Percentiles rank a stretch among this genome's conserved stretches.
Conservation (phyloP, 2,888 invertebrate species). For the Sicus ferrugineus region DNA sequence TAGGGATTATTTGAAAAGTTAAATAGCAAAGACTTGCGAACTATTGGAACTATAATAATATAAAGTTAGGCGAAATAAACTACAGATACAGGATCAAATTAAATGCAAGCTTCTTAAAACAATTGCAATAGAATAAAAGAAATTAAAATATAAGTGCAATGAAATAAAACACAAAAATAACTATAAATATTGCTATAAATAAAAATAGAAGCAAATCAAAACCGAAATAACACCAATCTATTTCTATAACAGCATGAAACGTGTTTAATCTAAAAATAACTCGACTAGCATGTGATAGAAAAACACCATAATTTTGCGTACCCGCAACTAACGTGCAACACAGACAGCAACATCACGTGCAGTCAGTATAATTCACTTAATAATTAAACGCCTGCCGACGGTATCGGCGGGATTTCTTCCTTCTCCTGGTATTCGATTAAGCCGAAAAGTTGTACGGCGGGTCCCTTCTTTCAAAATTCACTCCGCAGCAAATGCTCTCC, state of each 20-base stretch:
- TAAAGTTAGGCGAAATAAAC: not conserved
- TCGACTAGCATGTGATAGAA: conserved; percentile 28
- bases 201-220: not conserved
- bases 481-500: too few species aligned
- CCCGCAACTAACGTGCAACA: conserved; percentile 1
- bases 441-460: too few species aligned
- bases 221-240: not conserved
- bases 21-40: too few species aligned
- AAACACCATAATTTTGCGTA: conserved; percentile 6
- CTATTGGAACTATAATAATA: too few species aligned
- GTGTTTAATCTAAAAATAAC: too few species aligned
- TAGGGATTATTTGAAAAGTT: too few species aligned
- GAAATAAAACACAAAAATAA: too few species aligned
- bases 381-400: conserved; percentile 46
- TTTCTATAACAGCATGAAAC: conserved; percentile 13
- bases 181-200: not conserved
- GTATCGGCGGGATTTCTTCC: conserved; percentile 17
- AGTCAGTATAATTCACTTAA: conserved; percentile 4
- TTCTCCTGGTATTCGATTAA: not conserved
- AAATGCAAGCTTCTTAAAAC: not conserved
- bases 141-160: not conserved
- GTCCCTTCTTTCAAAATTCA: too few species aligned
- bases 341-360: not conserved
- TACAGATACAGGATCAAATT: not conserved
- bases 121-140: too few species aligned